Evolutionary conservation across 2,888 invertebrate genomes (phyloP), one percentile per base, ranked within the genome.

Genomic region (Carabus problematicus): DNA sequence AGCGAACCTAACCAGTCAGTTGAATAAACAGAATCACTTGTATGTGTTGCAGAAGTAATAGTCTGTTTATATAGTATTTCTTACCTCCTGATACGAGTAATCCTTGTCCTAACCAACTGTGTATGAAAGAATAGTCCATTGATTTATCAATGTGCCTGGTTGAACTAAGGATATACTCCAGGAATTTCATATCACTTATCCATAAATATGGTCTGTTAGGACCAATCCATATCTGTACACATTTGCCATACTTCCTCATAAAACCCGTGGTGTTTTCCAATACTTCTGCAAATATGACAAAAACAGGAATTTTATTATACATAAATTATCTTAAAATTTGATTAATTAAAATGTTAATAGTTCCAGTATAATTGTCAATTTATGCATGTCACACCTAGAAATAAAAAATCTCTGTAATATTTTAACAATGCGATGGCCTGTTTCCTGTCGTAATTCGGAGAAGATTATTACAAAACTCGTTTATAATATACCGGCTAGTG

Each of bases 1-100:
- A 84, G 86, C 0, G 78, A 71, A 1, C 85, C 87, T 78, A 78
- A 75, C 76, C 74, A 52, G 54, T 45, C 9, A 40, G 8, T 43
- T 11, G 42, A n/a, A n/a, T n/a, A 54, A n/a, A 9, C 9, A 12
- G 9, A 49, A 43, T 18, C 29, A 47, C 11, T 11, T 9, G 3
- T 45, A 64, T 52, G 40, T 11, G 6, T 12, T 12, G 3, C 29
- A 29, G 29, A 29, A 29, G 29, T 3, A 29, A 29, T 29, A 29
- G 3, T 2, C 6, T 29, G 3, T 29, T 29, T 29, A 29, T 29
- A 29, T 3, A 14, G 18, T 9, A 29, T 29, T 16, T 16, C 71
- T 71, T 74, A 80, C 81, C 81, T 66, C 76, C 74, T 62, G 79
- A 79, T 8, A 78, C 79, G 3, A 82, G 75, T 9, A 82, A 73